Percentiles rank a stretch among this genome's conserved stretches.
Evolutionary conservation across 2,888 invertebrate species (phyloP).

Genomic region (Archips crataeganus): DNA sequence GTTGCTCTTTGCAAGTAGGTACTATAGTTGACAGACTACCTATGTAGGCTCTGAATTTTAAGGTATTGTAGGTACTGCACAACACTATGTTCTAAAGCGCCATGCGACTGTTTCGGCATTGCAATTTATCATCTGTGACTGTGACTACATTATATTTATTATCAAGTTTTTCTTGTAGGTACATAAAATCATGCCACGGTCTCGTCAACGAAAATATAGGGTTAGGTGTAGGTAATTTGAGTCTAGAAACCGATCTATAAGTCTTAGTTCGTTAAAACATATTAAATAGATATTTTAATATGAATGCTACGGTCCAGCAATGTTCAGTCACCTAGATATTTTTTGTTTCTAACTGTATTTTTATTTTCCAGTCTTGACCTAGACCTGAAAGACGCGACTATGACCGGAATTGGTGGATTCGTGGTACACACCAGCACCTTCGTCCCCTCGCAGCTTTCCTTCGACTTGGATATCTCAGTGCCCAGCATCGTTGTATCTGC

Average conservation of each 20-base stretch:
- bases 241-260: too few species aligned
- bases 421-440: conserved; percentile 63
- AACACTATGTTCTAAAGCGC: background rate
- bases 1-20: background rate
- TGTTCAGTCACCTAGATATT: too few species aligned
- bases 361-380: conserved; percentile 64
- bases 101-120: conserved; percentile 3
- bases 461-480: conserved; percentile 68
- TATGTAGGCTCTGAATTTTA: background rate
- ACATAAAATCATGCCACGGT: too few species aligned
- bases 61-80: background rate
- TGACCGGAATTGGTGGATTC: conserved; percentile 66
- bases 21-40: background rate
- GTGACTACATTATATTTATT: background rate
- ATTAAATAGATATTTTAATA: too few species aligned
- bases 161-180: too few species aligned
- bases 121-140: background rate
- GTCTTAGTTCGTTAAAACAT: too few species aligned
- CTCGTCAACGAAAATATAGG: too few species aligned
- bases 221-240: too few species aligned
- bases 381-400: conserved; percentile 55
- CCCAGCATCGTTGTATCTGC: conserved; percentile 60
- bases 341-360: background rate
- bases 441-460: conserved; percentile 56
- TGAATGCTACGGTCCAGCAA: too few species aligned